Evolutionary conservation across 2,888 invertebrate species (phyloP), one percentile per base, ranked within the genome.

Genomic region (Eristalis arbustorum): DNA sequence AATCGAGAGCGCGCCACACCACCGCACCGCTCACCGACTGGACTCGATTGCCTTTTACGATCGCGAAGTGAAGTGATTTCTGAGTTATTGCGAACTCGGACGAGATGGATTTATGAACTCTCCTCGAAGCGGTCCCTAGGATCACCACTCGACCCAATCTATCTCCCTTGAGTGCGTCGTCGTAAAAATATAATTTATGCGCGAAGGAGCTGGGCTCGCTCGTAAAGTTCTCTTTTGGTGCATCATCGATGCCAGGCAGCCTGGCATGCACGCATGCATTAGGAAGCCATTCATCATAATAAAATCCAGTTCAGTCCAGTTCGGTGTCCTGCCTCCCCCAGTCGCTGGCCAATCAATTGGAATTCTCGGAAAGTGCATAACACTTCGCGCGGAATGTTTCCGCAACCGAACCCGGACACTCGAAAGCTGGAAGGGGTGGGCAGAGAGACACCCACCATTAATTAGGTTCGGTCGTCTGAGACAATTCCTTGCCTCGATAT

Each of bases 181-280:
- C 84, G 71, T 85, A 81, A 85, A 85, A 85, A 74, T 81, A 85
- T 85, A 85, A 85, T 81, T 85, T 85, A 85, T 85, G 81, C 81
- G 73, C 56, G 10, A 56, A 6, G 31, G 11, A 40, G 42, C 22
- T 62, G 71, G 22, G 64, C 64, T 68, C n/a, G 64, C 64, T 74
- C 66, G 74, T 84, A 79, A 84, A 84, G 49, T 78, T 79, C 73
- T 71, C 61, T 62, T n/a, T 63, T 63, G 18, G 73, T 67, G 62
- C 77, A 73, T 68, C 67, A 72, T 62, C 73, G 40, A 80, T 25
- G 57, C 57, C 68, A 66, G 64, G 8, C 61, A 22, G 25, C 61
- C 40, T 28, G 49, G 67, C 49, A 63, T 69, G 61, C 18, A 72
- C 28, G 31, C 74, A 74, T 69, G 23, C 61, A 69, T 63, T 67